phyloP scores from a whole-genome alignment of 2,888 invertebrate species.

The Podabrus alpinus region DNA sequence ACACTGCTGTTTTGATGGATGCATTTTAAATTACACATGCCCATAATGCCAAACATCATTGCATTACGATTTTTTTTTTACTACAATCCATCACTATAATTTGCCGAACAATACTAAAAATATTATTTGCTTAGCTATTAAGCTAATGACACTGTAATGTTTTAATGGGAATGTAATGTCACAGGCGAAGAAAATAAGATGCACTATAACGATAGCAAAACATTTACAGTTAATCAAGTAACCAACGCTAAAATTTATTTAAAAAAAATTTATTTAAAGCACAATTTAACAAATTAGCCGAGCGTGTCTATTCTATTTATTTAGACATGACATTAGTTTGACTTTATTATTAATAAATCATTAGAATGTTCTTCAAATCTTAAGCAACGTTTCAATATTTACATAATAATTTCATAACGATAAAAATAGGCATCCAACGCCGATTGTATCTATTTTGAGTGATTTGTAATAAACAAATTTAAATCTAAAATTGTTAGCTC shows the following conservation, averaged over 20 bases:
- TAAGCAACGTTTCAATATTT: neutral
- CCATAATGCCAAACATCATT: neutral
- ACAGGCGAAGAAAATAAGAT: neutral
- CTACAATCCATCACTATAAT: neutral
- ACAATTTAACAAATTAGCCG: neutral
- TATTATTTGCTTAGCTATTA: neutral
- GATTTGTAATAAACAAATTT: constrained; percentile 2
- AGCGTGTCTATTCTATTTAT: neutral
- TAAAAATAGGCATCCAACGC: neutral
- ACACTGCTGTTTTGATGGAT: neutral
- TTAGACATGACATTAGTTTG: neutral
- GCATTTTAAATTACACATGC: neutral
- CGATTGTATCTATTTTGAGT: neutral
- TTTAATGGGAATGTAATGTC: neutral
- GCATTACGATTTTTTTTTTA: neutral
- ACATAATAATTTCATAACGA: neutral
- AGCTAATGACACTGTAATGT: constrained; percentile 2
- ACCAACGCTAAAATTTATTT: neutral
- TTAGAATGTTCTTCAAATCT: neutral
- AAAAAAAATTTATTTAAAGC: neutral
- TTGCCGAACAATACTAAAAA: neutral
- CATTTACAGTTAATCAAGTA: neutral
- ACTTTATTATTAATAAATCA: neutral
- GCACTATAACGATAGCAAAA: neutral
- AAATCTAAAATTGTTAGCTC: neutral